Evolutionary conservation across 2,888 invertebrate species (phyloP).

Genomic region (Philonicus albiceps): DNA sequence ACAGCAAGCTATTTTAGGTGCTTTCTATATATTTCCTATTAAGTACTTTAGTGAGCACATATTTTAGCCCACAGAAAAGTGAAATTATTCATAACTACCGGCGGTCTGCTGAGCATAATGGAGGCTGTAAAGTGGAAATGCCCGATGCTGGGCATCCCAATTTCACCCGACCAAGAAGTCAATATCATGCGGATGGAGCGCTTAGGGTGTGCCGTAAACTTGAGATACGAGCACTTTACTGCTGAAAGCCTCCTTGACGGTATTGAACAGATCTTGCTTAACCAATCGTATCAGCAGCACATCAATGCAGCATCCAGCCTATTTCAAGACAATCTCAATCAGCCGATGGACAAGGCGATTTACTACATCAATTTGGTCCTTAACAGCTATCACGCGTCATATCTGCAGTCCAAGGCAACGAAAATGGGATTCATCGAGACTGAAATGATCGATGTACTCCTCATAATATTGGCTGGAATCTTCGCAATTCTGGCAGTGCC

Average conservation of each 20-base stretch:
- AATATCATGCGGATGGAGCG: constrained; percentile 63
- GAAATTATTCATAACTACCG: constrained; percentile 68
- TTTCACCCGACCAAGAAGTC: constrained; percentile 65
- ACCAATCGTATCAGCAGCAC: constrained; percentile 55
- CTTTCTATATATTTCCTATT: background rate
- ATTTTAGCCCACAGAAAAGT: constrained; percentile 66
- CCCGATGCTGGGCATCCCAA: constrained; percentile 66
- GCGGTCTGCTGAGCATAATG: constrained; percentile 67
- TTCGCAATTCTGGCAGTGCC: constrained; percentile 59
- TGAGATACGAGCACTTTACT: constrained; percentile 60
- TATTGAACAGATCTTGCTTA: constrained; percentile 59
- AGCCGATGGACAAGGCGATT: constrained; percentile 55
- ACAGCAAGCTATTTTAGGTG: constrained; percentile 60
- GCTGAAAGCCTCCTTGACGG: constrained; percentile 60
- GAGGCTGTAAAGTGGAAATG: constrained; percentile 66
- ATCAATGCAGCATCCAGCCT: constrained; percentile 50
- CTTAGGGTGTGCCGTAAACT: constrained; percentile 60
- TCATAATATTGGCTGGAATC: constrained; percentile 57
- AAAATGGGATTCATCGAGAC: constrained; percentile 57
- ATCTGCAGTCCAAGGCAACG: constrained; percentile 59
- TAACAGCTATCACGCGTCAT: constrained; percentile 56
- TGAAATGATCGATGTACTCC: constrained; percentile 59
- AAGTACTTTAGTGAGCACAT: background rate
- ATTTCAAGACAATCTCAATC: constrained; percentile 47
- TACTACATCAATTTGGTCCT: constrained; percentile 60